phyloP scores from a whole-genome alignment of 2,113 vertebrate species.

The Pardalotus punctatus region DNA sequence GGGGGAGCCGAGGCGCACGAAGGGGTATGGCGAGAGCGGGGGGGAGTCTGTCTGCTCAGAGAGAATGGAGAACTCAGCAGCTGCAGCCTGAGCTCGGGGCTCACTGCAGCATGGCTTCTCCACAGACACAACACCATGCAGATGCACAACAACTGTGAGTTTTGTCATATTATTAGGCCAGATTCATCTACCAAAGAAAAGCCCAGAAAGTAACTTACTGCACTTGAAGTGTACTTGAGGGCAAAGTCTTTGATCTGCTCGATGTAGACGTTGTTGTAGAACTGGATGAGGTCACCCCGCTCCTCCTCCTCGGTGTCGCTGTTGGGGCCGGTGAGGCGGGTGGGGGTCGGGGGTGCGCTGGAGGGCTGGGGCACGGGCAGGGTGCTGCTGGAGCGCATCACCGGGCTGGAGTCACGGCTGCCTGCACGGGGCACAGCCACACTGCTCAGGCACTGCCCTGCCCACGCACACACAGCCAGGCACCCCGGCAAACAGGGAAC shows the following conservation, averaged over 20 bases:
- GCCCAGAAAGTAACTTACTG: conserved; percentile 39
- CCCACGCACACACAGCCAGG: too few species aligned
- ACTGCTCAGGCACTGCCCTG: neutral
- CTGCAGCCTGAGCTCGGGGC: neutral
- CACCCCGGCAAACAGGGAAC: neutral
- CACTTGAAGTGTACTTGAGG: conserved; percentile 79
- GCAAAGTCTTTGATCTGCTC: conserved; percentile 84
- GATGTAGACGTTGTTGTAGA: conserved; percentile 88
- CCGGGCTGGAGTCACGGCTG: conserved; percentile 83
- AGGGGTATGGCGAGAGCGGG: conserved; percentile 87
- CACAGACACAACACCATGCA: accelerated
- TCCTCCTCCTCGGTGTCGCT: conserved; percentile 79
- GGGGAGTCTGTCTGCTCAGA: conserved; percentile 76
- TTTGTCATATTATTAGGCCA: neutral
- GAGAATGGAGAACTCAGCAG: accelerated
- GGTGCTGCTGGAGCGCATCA: conserved; percentile 87
- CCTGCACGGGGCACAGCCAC: neutral
- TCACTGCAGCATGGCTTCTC: neutral
- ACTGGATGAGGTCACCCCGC: conserved; percentile 88
- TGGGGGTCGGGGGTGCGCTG: conserved; percentile 84
- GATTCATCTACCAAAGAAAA: accelerated
- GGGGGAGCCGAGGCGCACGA: conserved; percentile 80
- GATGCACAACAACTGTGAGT: accelerated
- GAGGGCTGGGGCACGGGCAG: conserved; percentile 80
- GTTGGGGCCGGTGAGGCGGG: conserved; percentile 54